Base-by-base conservation (phyloP, 1,140 invertebrate genomes). In the Archivesica marissinica region DNA sequence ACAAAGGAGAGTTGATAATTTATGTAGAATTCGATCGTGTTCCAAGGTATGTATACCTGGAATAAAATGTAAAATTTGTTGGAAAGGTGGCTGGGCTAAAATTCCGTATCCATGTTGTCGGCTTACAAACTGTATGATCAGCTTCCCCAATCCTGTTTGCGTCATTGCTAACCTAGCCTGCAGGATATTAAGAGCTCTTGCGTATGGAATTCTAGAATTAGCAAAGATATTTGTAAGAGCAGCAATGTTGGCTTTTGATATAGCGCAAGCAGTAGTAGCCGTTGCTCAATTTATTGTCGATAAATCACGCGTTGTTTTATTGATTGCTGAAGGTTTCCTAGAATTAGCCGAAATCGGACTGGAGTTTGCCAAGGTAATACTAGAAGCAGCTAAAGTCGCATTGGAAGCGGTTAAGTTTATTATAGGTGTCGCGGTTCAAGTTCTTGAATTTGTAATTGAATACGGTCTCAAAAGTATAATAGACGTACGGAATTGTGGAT, bases 401-500 rank as follows among this genome's bases (percentile, higher is more conserved):
- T 30, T 86, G 20, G 84, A 86, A 74, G 77, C 38, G 25, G 76
- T 86, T 2, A 86, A 86, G 64, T 17, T 35, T 23, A 68, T 52
- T 44, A 33, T 86, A 15, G 78, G 70, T 30, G 75, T 30, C 23
- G 84, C 44, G 7, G 28, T 50, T 35, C 35, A 78, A 0, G 75
- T 68, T 17, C 28, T 85, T n/a, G 35, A 68, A 13, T 70, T 85
- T 52, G 50, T 86, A 39, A 72, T 81, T 17, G 59, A 70, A 28
- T 50, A 54, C 35, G 66, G 47, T 25, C 9, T 81, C 28, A n/a
- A 77, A n/a, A 54, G 17, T 68, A 35, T 85, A 11, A 80, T 86
- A 17, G 84, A 86, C 50, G 77, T 86, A 33, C 33, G 52, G 35
- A 79, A 86, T 33, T 86, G 84, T 80, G 84, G 84, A 1, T 86